Percentiles rank a stretch among this genome's conserved stretches.
Conservation (phyloP, 2,888 invertebrate genomes). For the Herminia tarsipennalis region DNA sequence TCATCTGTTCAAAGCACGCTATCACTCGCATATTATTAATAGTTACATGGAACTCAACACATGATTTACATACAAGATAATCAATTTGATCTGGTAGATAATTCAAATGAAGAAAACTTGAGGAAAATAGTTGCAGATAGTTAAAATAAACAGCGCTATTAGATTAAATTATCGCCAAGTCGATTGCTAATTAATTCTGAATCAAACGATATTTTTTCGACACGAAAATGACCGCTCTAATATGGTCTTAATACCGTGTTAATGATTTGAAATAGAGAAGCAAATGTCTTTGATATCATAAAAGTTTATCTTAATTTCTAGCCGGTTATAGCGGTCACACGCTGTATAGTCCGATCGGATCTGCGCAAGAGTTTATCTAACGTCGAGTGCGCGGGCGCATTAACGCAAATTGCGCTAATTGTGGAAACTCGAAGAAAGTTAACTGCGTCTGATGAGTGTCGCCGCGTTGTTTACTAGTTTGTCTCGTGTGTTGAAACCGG, state of each 20-base stretch:
- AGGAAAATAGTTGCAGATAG: slow-evolving; percentile 4
- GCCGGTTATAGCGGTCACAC: slow-evolving; percentile 34
- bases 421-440: slow-evolving; percentile 66
- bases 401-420: slow-evolving; percentile 70
- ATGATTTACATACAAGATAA: slow-evolving; percentile 40
- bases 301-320: slow-evolving; percentile 33
- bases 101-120: not conserved
- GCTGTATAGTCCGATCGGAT: slow-evolving; percentile 50
- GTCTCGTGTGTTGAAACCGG: slow-evolving; percentile 32
- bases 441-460: slow-evolving; percentile 38
- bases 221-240: not conserved
- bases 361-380: slow-evolving; percentile 59
- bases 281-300: slow-evolving; percentile 30
- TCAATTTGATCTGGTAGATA: slow-evolving; percentile 33
- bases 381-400: slow-evolving; percentile 45
- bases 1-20: slow-evolving; percentile 41
- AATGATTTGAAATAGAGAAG: slow-evolving; percentile 16
- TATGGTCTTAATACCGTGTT: slow-evolving; percentile 3
- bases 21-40: slow-evolving; percentile 34
- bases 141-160: slow-evolving; percentile 7
- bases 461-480: slow-evolving; percentile 35
- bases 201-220: slow-evolving; percentile 10
- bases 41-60: slow-evolving; percentile 27
- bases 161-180: slow-evolving; percentile 11
- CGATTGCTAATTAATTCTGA: slow-evolving; percentile 10